phyloP scores from a whole-genome alignment of 1,140 invertebrate genomes.

The Drosophila yakuba region DNA sequence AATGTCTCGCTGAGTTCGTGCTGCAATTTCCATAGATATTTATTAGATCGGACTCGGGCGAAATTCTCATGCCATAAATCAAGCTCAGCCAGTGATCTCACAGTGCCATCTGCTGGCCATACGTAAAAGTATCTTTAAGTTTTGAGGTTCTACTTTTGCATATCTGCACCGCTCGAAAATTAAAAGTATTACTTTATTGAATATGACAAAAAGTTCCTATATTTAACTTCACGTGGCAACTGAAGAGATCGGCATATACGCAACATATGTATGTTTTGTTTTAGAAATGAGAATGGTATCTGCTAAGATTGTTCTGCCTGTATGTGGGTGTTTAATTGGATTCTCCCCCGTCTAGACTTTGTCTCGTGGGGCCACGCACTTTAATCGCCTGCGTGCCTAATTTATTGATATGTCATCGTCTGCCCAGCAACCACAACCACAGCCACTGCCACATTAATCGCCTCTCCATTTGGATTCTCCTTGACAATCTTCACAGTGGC shows the following conservation, averaged over 20 bases:
- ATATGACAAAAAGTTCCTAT: too few species aligned
- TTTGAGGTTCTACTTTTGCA: not conserved
- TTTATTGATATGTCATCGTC: conserved; percentile 77
- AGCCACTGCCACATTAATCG: conserved; percentile 7
- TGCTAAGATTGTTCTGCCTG: conserved; percentile 4
- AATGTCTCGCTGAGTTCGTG: conserved; percentile 70
- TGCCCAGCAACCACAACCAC: conserved; percentile 7
- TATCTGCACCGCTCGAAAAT: conserved; percentile 1
- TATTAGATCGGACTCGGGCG: conserved; percentile 59
- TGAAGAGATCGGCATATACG: too few species aligned
- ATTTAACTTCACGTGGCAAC: too few species aligned
- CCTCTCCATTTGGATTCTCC: conserved; percentile 36
- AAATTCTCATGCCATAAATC: conserved; percentile 68
- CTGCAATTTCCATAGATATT: conserved; percentile 75
- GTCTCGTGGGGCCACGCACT: conserved; percentile 51
- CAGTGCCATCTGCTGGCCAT: conserved; percentile 50
- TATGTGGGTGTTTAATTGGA: conserved; percentile 21
- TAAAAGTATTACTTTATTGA: too few species aligned
- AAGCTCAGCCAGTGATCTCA: conserved; percentile 52
- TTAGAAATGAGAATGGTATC: too few species aligned
- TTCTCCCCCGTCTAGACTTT: conserved; percentile 57
- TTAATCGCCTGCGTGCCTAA: conserved; percentile 71
- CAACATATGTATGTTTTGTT: too few species aligned
- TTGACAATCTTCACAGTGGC: conserved; percentile 48
- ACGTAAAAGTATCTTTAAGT: conserved; percentile 8